These are phyloP conservation scores for Dryadula phaetusa DNA, from an alignment of 2,888 invertebrate species.

Conservation along the genomic window DNA sequence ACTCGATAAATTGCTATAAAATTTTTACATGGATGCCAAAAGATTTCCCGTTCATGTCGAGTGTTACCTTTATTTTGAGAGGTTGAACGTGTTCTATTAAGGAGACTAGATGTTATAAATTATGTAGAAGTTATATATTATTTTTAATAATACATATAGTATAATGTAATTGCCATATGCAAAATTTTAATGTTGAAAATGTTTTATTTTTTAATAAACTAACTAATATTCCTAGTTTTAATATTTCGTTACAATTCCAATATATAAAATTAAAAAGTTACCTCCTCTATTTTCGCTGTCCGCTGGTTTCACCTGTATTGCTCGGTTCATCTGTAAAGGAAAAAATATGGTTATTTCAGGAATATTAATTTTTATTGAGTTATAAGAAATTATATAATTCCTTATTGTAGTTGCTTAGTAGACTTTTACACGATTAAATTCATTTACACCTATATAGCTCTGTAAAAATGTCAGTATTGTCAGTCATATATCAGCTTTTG, in stretches of 20 bases:
- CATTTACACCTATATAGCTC: too few relatives aligned
- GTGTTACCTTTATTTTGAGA: slow-evolving; percentile 49
- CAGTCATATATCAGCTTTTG: too few relatives aligned
- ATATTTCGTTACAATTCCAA: neutral
- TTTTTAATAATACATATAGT: slow-evolving; percentile 1
- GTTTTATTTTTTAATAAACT: too few relatives aligned
- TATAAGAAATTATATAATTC: slow-evolving; percentile 27
- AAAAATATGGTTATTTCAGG: slow-evolving; percentile 50
- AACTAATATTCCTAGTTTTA: too few relatives aligned
- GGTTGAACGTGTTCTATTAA: slow-evolving; percentile 52
- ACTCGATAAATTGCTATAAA: slow-evolving; percentile 46
- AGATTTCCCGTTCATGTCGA: slow-evolving; percentile 47
- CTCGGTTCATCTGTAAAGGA: slow-evolving; percentile 98
- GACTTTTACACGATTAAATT: too few relatives aligned
- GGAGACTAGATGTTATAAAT: slow-evolving; percentile 21
- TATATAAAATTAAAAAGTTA: slow-evolving; percentile 68
- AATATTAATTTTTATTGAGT: too few relatives aligned
- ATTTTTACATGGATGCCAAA: slow-evolving; percentile 45
- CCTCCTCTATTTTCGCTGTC: slow-evolving; percentile 99
- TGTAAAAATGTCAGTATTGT: too few relatives aligned
- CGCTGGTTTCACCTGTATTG: slow-evolving; percentile 99
- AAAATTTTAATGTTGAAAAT: too few relatives aligned
- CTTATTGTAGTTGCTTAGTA: too few relatives aligned
- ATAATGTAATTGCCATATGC: too few relatives aligned
- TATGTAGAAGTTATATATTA: neutral